Evolutionary conservation across 37 sponge, comb jelly and placozoan genomes (phyloP), one percentile per base, ranked within the genome.

Genomic region (Oopsacas minuta): DNA sequence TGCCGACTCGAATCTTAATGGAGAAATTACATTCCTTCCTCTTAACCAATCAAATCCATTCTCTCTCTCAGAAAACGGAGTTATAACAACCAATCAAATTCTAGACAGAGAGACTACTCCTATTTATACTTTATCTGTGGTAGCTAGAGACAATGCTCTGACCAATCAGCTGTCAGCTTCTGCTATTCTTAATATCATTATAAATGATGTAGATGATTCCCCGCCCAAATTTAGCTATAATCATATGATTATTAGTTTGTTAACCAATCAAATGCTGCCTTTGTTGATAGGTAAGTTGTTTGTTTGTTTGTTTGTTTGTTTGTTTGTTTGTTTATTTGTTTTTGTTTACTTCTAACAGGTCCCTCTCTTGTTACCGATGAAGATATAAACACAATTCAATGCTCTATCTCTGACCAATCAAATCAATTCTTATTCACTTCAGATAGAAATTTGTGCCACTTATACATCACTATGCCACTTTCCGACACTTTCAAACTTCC

Each of bases 141-240:
- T n/a, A 25, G 75, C 75, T n/a, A 61, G 75, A 61, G 30, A 61
- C 75, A 5, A 5, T 5, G 75, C 75, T 7, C 3, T n/a, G 30
- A n/a, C 75, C 75, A 61, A 61, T 61, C 75, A 61, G 75, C 75
- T 61, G 75, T 61, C 75, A 61, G 75, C 75, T 3, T 10, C 75
- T 3, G 75, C 75, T 61, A 10, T 12, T 20, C 17, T 61, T 34
- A 32, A 25, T 3, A n/a, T 61, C 22, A 12, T 34, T 32, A 34
- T 61, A 3, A 61, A 5, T 10, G 75, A 61, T 12, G 75, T 61
- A 61, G 75, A 61, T 61, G 75, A 61, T 61, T 32, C 20, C 75
- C 28, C 75, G 75, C 75, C 75, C 28, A n/a, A 61, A 61, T 61
- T 12, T 34, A 25, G 28, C 3, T 61, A 25, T 34, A 12, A 34